Percentiles rank a stretch among this genome's conserved stretches.
Evolutionary conservation across 2,797 vertebrate genomes (phyloP).

Genomic region (Hoplostethus atlanticus): DNA sequence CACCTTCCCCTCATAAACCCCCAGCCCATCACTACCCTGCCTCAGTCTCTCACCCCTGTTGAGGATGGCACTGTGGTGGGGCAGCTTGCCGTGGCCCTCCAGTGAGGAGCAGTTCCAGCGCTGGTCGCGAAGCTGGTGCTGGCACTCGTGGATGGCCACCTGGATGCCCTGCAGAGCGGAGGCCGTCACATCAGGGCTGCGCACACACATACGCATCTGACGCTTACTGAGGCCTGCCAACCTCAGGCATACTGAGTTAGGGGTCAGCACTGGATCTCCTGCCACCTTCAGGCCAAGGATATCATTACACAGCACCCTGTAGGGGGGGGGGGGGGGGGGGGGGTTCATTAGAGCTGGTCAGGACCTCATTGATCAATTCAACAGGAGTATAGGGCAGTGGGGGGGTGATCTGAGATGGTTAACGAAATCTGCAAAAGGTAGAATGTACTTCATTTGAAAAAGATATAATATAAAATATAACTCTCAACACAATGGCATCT

Average conservation of each 20-base stretch:
- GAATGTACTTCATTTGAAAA: conserved; percentile 29
- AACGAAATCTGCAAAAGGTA: conserved; percentile 16
- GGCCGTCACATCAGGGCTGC: conserved; percentile 93
- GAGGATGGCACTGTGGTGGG: conserved; percentile 90
- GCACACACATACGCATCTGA: conserved; percentile 91
- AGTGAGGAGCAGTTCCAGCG: conserved; percentile 95
- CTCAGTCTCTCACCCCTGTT: conserved; percentile 87
- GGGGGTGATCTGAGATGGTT: conserved; percentile 22
- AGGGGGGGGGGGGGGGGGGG: conserved; percentile 38
- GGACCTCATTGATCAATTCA: conserved; percentile 63
- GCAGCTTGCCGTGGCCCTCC: conserved; percentile 88
- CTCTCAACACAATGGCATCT: conserved; percentile 7
- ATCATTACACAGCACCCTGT: conserved; percentile 91
- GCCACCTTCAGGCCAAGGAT: conserved; percentile 93
- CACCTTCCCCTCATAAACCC: conserved; percentile 5
- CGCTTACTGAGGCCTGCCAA: conserved; percentile 92
- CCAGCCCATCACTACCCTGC: conserved; percentile 24
- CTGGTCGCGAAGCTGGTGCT: conserved; percentile 92
- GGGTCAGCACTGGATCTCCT: conserved; percentile 91
- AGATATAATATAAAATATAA: conserved; percentile 1
- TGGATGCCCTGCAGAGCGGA: conserved; percentile 94
- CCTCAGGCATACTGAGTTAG: conserved; percentile 92
- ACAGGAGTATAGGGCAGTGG: conserved; percentile 43
- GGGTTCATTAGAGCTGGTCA: conserved; percentile 52
- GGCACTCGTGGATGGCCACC: conserved; percentile 93